Conservation (phyloP, 1,140 invertebrate genomes). For the Agrypnia vestita region DNA sequence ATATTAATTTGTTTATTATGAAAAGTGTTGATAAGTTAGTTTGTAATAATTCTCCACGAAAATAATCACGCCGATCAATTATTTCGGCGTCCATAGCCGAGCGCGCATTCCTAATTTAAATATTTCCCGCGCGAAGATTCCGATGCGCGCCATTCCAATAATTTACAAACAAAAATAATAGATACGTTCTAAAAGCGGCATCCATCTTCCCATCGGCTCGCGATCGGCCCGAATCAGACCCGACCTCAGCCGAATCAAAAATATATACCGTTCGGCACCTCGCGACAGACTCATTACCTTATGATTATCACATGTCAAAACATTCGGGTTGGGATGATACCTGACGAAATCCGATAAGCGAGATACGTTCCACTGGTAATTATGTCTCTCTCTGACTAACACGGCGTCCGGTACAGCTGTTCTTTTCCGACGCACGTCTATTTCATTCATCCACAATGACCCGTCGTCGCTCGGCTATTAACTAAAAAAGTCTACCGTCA, state of each 20-base stretch:
- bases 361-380: constrained; percentile 67
- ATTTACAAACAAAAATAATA: constrained; percentile 37
- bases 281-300: constrained; percentile 67
- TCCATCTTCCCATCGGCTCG: constrained; percentile 34
- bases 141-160: constrained; percentile 34
- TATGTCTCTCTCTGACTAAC: constrained; percentile 29
- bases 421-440: constrained; percentile 67
- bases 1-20: too few species aligned
- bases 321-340: constrained; percentile 62
- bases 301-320: constrained; percentile 75
- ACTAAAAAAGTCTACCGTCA: background rate
- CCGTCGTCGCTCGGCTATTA: constrained; percentile 39
- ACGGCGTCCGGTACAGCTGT: constrained; percentile 60
- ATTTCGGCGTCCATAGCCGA: background rate
- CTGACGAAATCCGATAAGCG: constrained; percentile 73
- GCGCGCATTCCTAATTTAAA: constrained; percentile 37
- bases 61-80: background rate
- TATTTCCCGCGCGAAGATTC: constrained; percentile 38
- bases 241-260: constrained; percentile 47
- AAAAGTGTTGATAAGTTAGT: too few species aligned
- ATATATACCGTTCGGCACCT: constrained; percentile 49
- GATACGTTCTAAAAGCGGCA: constrained; percentile 42
- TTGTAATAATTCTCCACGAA: background rate
- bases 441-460: constrained; percentile 73
- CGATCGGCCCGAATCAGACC: constrained; percentile 4